Conservation (phyloP, 2,113 vertebrate genomes). For the Regulus satrapa region DNA sequence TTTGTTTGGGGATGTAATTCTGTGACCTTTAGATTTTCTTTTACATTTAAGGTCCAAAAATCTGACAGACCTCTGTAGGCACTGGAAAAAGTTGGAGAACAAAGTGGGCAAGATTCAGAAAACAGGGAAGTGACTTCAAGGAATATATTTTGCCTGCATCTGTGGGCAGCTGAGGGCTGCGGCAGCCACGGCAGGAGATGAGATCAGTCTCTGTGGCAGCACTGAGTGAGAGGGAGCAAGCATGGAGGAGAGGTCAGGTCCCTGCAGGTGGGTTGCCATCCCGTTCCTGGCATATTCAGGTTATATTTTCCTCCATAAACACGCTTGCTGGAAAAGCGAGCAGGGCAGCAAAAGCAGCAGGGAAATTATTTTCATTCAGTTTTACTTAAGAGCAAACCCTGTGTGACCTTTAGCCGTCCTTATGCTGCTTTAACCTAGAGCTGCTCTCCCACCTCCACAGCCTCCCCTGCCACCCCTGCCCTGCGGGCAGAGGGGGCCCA, state of each 20-base stretch:
- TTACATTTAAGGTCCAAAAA: not conserved
- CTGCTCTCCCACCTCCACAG: not conserved
- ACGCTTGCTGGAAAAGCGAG: rapidly evolving
- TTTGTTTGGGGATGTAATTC: not conserved
- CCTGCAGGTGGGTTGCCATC: not conserved
- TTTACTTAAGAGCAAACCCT: not conserved
- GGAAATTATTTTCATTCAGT: not conserved
- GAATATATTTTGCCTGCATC: not conserved
- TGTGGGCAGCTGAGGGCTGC: not conserved
- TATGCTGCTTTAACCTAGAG: rapidly evolving
- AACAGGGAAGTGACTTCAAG: not conserved
- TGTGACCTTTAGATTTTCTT: not conserved
- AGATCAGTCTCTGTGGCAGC: not conserved
- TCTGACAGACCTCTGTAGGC: not conserved
- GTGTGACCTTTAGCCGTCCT: not conserved
- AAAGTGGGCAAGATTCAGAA: not conserved
- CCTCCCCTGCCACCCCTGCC: not conserved
- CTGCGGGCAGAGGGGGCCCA: not conserved
- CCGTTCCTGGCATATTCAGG: not conserved
- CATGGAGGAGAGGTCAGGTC: not conserved
- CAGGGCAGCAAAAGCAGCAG: not conserved
- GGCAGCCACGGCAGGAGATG: not conserved
- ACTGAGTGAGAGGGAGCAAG: not conserved
- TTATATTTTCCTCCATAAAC: not conserved
- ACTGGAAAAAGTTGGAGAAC: not conserved